phyloP scores from a whole-genome alignment of 2,113 vertebrate genomes.

The Sorex araneus region DNA sequence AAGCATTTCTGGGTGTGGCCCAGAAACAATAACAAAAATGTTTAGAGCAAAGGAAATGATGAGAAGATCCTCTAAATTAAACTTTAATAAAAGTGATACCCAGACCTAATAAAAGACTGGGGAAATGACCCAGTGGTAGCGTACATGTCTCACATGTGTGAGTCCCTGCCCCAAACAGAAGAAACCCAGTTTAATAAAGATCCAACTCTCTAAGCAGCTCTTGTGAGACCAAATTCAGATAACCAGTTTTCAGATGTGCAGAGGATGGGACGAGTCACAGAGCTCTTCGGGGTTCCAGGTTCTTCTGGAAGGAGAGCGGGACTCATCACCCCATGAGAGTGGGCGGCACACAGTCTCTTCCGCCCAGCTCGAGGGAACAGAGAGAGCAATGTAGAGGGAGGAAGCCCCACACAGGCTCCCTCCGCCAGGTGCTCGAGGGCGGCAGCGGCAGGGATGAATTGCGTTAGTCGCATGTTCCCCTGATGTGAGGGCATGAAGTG shows the following conservation, averaged over 20 bases:
- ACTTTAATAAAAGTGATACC: background rate
- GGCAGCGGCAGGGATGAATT: background rate
- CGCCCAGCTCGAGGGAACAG: background rate
- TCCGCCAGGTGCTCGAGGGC: background rate
- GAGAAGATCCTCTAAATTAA: background rate
- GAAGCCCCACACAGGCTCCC: background rate
- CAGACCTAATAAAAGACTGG: background rate
- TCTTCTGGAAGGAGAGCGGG: too few species aligned
- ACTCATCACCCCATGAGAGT: too few species aligned
- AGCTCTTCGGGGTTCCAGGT: background rate
- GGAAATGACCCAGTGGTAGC: too few species aligned
- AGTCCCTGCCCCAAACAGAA: too few species aligned
- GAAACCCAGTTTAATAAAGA: background rate
- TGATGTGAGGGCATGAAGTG: background rate
- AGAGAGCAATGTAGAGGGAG: background rate
- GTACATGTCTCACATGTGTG: too few species aligned
- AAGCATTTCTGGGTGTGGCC: too few species aligned
- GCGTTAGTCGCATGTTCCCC: background rate
- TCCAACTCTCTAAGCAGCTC: background rate
- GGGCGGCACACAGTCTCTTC: background rate
- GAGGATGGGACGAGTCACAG: slow-evolving; percentile 2
- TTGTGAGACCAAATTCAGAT: slow-evolving; percentile 24
- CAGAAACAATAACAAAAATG: background rate
- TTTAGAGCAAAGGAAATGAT: slow-evolving; percentile 26
- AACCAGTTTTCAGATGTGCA: background rate